These are phyloP conservation scores for Exephanes ischioxanthus DNA, from an alignment of 2,888 invertebrate genomes.

Conservation along the genomic window DNA sequence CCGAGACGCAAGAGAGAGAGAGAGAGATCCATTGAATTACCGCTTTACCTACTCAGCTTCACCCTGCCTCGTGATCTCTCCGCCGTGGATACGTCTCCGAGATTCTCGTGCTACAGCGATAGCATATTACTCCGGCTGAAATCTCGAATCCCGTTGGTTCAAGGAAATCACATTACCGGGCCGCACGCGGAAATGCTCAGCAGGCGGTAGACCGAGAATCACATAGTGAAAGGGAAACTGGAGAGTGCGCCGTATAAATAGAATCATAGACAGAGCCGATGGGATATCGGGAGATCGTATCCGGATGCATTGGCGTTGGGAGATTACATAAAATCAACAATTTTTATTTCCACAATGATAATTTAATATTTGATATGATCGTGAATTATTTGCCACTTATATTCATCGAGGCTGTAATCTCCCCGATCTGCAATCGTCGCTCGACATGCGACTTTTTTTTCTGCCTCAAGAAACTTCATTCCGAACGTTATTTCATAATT, in stretches of 20 bases:
- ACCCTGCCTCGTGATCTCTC: background rate
- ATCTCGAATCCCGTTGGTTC: slow-evolving; percentile 47
- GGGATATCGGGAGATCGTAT: slow-evolving; percentile 26
- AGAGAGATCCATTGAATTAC: slow-evolving; percentile 30
- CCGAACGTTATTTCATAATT: background rate
- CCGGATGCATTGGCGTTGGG: background rate
- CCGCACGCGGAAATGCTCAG: slow-evolving; percentile 49
- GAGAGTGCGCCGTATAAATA: no score
- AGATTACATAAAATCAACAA: slow-evolving; percentile 21
- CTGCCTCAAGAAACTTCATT: background rate
- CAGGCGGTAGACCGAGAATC: background rate
- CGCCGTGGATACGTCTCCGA: slow-evolving; percentile 13
- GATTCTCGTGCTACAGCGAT: slow-evolving; percentile 9
- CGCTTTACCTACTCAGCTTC: slow-evolving; percentile 18
- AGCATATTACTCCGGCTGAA: slow-evolving; percentile 23
- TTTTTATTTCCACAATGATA: slow-evolving; percentile 7
- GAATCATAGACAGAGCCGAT: background rate
- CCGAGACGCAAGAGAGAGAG: slow-evolving; percentile 3
- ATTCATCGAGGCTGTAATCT: background rate
- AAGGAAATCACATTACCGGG: slow-evolving; percentile 52
- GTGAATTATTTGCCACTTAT: slow-evolving; percentile 4
- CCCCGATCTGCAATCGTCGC: background rate
- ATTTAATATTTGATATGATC: background rate
- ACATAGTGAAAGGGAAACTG: slow-evolving; percentile 14
- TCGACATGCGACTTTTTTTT: background rate